A percentile compares a stretch with the other conserved stretches of the same genome.
phyloP scores from a whole-genome alignment of 2,888 invertebrate genomes.

The Dysmachus trigonus region DNA sequence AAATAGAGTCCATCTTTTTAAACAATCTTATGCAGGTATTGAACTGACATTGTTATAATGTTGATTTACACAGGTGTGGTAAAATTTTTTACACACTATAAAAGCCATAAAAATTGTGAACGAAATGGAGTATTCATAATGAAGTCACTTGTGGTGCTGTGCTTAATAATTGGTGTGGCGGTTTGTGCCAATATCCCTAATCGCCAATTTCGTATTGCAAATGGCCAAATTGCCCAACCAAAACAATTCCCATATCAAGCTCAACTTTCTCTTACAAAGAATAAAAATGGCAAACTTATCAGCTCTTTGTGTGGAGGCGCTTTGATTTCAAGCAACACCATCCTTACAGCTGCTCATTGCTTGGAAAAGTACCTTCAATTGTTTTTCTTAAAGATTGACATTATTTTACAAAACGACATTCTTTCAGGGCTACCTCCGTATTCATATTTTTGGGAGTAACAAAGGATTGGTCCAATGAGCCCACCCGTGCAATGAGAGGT shows the following conservation, averaged over 20 bases:
- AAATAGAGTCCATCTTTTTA: background rate
- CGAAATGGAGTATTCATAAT: background rate
- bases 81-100: background rate
- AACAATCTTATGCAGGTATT: background rate
- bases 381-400: background rate
- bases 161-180: background rate
- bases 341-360: conserved; percentile 60
- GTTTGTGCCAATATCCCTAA: background rate
- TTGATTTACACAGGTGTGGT: background rate
- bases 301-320: conserved; percentile 52
- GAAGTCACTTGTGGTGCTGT: background rate
- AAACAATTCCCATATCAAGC: background rate
- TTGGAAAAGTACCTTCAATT: conserved; percentile 53
- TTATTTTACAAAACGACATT: background rate
- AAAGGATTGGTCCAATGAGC: background rate
- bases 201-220: background rate
- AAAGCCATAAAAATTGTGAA: background rate
- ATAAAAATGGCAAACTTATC: background rate
- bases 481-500: background rate
- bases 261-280: background rate
- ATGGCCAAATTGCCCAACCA: background rate
- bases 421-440: background rate
- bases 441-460: background rate
- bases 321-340: conserved; percentile 56
- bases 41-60: background rate